Evolutionary conservation across 1,140 invertebrate species (phyloP), one percentile per base, ranked within the genome.

Genomic region (Anastatus disparis): DNA sequence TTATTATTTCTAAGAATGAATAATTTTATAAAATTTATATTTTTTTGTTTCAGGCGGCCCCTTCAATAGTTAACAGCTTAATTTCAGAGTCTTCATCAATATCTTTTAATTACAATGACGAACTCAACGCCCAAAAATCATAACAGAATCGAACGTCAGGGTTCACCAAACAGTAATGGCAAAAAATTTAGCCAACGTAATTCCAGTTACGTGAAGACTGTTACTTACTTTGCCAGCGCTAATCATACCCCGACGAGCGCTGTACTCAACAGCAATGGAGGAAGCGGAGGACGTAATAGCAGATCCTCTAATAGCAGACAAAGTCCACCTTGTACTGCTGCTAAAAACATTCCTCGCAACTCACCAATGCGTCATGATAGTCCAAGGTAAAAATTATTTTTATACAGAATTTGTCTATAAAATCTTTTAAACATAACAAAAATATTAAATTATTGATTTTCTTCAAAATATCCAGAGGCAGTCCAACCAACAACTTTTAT

Each of bases 401-500:
- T n/a, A n/a, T n/a, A n/a, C n/a, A n/a, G n/a, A n/a, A n/a, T n/a
- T n/a, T n/a, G n/a, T n/a, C n/a, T n/a, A n/a, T n/a, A n/a, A n/a
- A n/a, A n/a, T n/a, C n/a, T n/a, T n/a, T n/a, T n/a, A n/a, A n/a
- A n/a, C n/a, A n/a, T n/a, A n/a, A n/a, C n/a, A n/a, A n/a, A n/a
- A n/a, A n/a, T n/a, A n/a, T n/a, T n/a, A n/a, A n/a, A n/a, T n/a
- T n/a, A n/a, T n/a, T n/a, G n/a, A n/a, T n/a, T n/a, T n/a, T n/a
- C n/a, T n/a, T n/a, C n/a, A n/a, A n/a, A n/a, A n/a, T n/a, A n/a
- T n/a, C n/a, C 12, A 70, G 68, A 42, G 50, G 52, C 48, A 87
- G 85, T 72, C 86, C 86, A 20, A 86, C 85, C 3, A 82, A 79
- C 76, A 82, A 70, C 61, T 87, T 85, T 67, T 90, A 89, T 75